phyloP scores from a whole-genome alignment of 2,888 invertebrate species.

The Pinctada fucata region DNA sequence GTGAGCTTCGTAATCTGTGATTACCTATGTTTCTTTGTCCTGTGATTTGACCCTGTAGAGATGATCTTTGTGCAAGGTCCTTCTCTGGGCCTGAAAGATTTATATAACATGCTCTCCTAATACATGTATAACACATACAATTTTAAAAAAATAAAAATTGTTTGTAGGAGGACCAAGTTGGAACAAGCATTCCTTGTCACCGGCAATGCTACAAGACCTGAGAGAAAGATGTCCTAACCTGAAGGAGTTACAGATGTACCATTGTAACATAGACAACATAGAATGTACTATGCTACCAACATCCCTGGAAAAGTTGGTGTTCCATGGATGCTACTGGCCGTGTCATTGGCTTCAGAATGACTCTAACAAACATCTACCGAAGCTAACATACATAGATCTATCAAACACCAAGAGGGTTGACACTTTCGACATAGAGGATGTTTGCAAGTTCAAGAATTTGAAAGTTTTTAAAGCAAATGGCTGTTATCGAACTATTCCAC shows the following conservation, averaged over 20 bases:
- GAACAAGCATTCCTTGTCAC: constrained; percentile 61
- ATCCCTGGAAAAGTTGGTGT: constrained; percentile 48
- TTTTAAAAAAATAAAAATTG: too few relatives aligned
- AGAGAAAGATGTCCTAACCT: constrained; percentile 67
- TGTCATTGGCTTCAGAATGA: constrained; percentile 59
- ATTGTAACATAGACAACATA: constrained; percentile 55
- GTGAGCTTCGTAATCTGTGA: too few relatives aligned
- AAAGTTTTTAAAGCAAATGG: constrained; percentile 53
- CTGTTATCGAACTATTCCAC: constrained; percentile 52
- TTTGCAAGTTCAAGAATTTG: constrained; percentile 48
- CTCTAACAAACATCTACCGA: constrained; percentile 42
- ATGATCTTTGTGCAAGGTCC: too few relatives aligned
- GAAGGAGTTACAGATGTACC: constrained; percentile 51
- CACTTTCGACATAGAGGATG: constrained; percentile 54
- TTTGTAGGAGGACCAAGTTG: constrained; percentile 52
- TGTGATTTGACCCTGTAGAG: too few relatives aligned
- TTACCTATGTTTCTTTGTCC: too few relatives aligned
- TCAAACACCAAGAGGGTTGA: constrained; percentile 53
- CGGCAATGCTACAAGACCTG: constrained; percentile 67
- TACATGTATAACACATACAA: too few relatives aligned
- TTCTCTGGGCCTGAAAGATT: too few relatives aligned
- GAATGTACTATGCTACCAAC: constrained; percentile 52
- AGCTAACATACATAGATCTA: constrained; percentile 55
- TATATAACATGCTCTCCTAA: too few relatives aligned
- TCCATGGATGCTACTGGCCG: constrained; percentile 57